phyloP scores from a whole-genome alignment of 2,888 invertebrate genomes.

The Imbricaverruca yamaguchii region DNA sequence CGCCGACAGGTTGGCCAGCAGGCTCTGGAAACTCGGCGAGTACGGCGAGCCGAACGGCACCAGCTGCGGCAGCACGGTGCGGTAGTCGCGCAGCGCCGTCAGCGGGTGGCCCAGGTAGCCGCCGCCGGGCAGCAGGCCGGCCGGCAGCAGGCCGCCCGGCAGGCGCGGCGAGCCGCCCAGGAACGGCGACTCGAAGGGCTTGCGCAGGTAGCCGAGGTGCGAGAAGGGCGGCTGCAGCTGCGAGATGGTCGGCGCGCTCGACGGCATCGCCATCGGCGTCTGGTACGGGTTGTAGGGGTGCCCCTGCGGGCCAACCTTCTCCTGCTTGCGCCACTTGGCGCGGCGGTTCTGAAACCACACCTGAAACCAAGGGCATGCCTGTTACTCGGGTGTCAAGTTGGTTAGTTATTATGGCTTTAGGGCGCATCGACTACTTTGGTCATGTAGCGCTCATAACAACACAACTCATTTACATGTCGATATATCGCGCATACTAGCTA shows the following conservation, averaged over 20 bases:
- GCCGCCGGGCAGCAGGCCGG: constrained; percentile 30
- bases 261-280: constrained; percentile 24
- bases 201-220: constrained; percentile 30
- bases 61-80: constrained; percentile 26
- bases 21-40: constrained; percentile 64
- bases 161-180: neutral
- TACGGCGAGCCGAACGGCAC: constrained; percentile 25
- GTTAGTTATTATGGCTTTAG: no score
- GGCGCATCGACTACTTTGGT: no score
- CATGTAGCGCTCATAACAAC: no score
- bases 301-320: constrained; percentile 33
- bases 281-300: constrained; percentile 33
- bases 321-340: constrained; percentile 35
- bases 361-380: constrained; percentile 24
- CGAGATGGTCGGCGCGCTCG: constrained; percentile 29
- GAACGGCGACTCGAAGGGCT: constrained; percentile 23
- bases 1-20: constrained; percentile 69
- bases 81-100: constrained; percentile 29
- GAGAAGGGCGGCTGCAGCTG: constrained; percentile 31
- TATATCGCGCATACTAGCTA: no score
- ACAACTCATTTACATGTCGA: no score
- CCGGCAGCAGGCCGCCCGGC: constrained; percentile 21
- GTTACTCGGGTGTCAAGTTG: no score
- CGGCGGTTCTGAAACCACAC: constrained; percentile 35
- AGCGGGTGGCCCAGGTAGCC: constrained; percentile 27